Evolutionary conservation across 1,140 invertebrate species (phyloP).

Genomic region (Teleopsis dalmanni): DNA sequence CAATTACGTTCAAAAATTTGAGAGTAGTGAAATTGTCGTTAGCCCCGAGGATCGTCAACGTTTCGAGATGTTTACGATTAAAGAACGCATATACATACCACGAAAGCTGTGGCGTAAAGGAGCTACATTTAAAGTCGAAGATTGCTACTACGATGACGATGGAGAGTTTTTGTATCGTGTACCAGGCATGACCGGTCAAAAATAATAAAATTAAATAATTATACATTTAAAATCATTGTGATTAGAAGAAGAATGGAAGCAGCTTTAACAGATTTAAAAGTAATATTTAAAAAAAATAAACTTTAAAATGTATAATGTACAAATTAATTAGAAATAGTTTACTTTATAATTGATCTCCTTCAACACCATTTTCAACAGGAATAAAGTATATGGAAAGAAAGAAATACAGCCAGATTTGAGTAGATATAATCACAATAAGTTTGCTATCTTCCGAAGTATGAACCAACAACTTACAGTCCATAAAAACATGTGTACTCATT

Average conservation of each 20-base stretch:
- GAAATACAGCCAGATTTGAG: no score
- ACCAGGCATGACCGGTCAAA: conserved; percentile 50
- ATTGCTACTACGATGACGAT: conserved; percentile 70
- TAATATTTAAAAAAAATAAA: background rate
- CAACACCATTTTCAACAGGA: no score
- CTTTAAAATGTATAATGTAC: background rate
- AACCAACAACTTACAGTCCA: no score
- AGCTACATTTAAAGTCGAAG: conserved; percentile 61
- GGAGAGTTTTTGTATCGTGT: conserved; percentile 68
- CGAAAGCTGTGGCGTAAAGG: conserved; percentile 51
- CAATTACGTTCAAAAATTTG: conserved; percentile 25
- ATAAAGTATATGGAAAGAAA: no score
- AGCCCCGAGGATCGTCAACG: conserved; percentile 25
- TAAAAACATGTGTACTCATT: no score
- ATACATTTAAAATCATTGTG: no score
- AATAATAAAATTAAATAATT: background rate
- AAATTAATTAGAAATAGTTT: no score
- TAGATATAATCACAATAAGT: no score
- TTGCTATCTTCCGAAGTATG: no score
- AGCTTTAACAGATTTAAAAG: no score
- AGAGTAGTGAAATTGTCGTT: conserved; percentile 42
- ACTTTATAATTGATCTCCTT: no score
- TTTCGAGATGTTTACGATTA: conserved; percentile 29
- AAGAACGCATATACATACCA: conserved; percentile 58
- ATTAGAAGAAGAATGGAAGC: no score